Conservation (phyloP, 2,888 invertebrate species). For the Clivina fossor region DNA sequence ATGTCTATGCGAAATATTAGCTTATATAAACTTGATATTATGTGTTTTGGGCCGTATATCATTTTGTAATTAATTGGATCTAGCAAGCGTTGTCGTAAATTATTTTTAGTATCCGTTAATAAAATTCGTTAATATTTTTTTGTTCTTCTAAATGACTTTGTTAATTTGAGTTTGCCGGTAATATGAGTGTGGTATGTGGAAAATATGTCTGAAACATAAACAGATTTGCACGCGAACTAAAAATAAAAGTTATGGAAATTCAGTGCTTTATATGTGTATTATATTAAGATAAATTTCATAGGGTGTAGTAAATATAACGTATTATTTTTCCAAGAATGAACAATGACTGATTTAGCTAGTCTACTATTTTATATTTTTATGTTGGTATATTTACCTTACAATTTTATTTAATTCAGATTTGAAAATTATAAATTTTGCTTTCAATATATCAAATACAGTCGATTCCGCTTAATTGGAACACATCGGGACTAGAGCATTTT, state of each 20-base stretch:
- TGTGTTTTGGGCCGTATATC: too few relatives aligned
- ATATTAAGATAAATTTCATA: slow-evolving; percentile 18
- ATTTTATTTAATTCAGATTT: too few relatives aligned
- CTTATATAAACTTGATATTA: too few relatives aligned
- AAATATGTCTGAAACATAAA: background rate
- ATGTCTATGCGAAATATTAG: too few relatives aligned
- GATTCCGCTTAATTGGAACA: background rate
- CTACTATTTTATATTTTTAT: too few relatives aligned
- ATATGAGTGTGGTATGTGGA: slow-evolving; percentile 5
- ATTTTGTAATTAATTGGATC: slow-evolving; percentile 6
- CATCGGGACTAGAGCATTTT: too few relatives aligned
- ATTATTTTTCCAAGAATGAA: slow-evolving; percentile 12
- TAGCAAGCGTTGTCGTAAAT: slow-evolving; percentile 10
- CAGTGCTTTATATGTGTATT: slow-evolving; percentile 5
- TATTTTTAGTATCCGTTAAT: slow-evolving; percentile 10
- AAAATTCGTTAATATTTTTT: too few relatives aligned
- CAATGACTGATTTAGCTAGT: too few relatives aligned
- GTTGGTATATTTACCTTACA: too few relatives aligned
- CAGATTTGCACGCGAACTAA: slow-evolving; percentile 13
- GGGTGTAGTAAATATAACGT: slow-evolving; percentile 1
- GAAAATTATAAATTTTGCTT: background rate
- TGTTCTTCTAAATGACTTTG: slow-evolving; percentile 8
- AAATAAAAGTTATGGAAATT: slow-evolving; percentile 19
- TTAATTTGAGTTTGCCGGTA: slow-evolving; percentile 7
- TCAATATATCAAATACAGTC: background rate